Evolutionary conservation across 1,140 invertebrate species (phyloP).

Genomic region (Ruditapes philippinarum): DNA sequence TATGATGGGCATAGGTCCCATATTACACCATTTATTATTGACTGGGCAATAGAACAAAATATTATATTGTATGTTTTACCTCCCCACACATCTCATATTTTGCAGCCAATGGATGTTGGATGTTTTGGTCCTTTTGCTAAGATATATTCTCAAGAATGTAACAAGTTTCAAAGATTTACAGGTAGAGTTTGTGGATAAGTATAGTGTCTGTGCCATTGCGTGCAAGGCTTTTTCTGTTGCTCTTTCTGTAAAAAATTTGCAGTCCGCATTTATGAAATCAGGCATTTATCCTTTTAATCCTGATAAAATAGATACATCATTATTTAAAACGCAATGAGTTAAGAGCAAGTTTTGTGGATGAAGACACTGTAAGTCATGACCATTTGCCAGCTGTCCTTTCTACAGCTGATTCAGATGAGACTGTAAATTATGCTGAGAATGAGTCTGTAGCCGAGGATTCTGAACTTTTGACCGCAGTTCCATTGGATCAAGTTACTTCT

Average conservation of each 20-base stretch:
- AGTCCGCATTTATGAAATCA: constrained; percentile 9
- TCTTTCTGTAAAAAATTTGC: constrained; percentile 6
- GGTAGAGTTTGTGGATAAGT: background rate
- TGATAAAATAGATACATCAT: constrained; percentile 1
- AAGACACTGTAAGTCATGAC: no score
- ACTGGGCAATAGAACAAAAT: constrained; percentile 50
- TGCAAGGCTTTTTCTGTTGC: background rate
- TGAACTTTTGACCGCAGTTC: no score
- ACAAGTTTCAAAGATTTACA: background rate
- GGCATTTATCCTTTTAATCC: constrained; percentile 40
- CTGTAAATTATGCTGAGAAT: no score
- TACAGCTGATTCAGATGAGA: no score
- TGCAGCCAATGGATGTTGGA: constrained; percentile 53
- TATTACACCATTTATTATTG: background rate
- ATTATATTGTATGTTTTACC: constrained; percentile 54
- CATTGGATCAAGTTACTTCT: no score
- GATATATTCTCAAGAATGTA: constrained; percentile 1
- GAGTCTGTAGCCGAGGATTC: no score
- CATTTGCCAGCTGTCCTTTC: no score
- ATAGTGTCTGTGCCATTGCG: background rate
- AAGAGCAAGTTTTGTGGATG: no score
- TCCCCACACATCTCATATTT: constrained; percentile 47
- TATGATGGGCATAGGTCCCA: constrained; percentile 39
- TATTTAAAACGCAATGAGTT: no score
- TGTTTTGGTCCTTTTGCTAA: constrained; percentile 51